phyloP scores from a whole-genome alignment of 1,140 invertebrate genomes.

The Meteorus sp. region DNA sequence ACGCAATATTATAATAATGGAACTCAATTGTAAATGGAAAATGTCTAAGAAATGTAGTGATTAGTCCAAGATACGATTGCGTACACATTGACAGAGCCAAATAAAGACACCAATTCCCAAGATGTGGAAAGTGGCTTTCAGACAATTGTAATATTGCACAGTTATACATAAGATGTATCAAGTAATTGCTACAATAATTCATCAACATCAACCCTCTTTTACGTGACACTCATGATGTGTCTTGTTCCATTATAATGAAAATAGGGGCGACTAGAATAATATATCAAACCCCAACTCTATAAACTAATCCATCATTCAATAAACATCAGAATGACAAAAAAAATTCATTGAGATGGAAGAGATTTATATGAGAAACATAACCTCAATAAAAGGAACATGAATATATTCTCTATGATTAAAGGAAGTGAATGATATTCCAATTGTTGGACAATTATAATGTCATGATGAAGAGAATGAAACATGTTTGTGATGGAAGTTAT shows the following conservation, averaged over 20 bases:
- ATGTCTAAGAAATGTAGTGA: no score
- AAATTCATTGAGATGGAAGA: neutral
- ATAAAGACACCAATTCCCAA: no score
- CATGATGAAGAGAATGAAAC: neutral
- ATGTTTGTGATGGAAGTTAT: conserved; percentile 3
- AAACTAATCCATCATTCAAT: conserved; percentile 25
- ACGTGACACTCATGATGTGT: conserved; percentile 2
- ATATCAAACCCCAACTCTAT: conserved; percentile 2
- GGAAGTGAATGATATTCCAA: neutral
- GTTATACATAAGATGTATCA: neutral
- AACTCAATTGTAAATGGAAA: neutral
- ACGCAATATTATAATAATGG: neutral
- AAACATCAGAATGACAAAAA: conserved; percentile 4
- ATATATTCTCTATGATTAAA: no score
- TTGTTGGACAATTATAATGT: neutral
- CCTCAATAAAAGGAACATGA: no score
- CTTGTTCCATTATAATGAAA: no score
- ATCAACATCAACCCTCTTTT: conserved; percentile 45
- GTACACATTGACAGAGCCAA: no score
- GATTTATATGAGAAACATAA: no score
- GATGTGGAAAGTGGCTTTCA: no score
- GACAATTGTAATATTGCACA: no score
- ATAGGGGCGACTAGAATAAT: conserved; percentile 13
- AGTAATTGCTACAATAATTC: conserved; percentile 31
- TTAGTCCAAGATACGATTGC: no score